A percentile compares a stretch with the other conserved stretches of the same genome.
Evolutionary conservation across 2,888 invertebrate genomes (phyloP).

Genomic region (Ophion costatus): DNA sequence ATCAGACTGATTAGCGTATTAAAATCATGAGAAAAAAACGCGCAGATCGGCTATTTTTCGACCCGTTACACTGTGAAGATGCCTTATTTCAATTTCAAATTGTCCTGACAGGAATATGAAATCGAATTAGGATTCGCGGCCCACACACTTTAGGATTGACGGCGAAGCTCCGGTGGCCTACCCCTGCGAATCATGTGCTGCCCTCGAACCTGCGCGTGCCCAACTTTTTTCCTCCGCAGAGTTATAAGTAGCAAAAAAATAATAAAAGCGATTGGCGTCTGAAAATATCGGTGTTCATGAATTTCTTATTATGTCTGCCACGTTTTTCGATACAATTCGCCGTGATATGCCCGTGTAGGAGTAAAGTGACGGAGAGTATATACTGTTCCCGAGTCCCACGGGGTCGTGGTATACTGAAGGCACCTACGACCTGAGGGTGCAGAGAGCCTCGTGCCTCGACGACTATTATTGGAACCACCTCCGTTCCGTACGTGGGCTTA

Average conservation of each 20-base stretch:
- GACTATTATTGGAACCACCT: conserved; percentile 42
- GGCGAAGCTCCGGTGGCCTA: no score
- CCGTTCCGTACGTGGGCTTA: conserved; percentile 18
- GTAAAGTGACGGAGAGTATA: background rate
- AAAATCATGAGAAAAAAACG: no score
- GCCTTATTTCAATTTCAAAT: no score
- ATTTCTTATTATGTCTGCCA: background rate
- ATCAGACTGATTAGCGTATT: no score
- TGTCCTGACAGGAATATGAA: background rate
- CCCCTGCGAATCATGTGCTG: no score
- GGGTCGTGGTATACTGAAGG: background rate
- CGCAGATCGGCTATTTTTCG: no score
- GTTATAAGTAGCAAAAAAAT: no score
- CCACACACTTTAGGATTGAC: background rate
- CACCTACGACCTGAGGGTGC: background rate
- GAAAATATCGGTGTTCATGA: background rate
- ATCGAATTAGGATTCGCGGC: conserved; percentile 6
- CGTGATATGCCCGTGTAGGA: background rate
- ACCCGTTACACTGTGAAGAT: no score
- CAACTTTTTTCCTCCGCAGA: no score
- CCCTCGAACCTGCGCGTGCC: no score
- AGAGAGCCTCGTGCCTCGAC: conserved; percentile 14
- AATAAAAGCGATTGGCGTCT: background rate
- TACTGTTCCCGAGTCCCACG: background rate
- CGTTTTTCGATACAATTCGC: conserved; percentile 1